Conservation (phyloP, 2,888 invertebrate species). For the Acronicta leporina region DNA sequence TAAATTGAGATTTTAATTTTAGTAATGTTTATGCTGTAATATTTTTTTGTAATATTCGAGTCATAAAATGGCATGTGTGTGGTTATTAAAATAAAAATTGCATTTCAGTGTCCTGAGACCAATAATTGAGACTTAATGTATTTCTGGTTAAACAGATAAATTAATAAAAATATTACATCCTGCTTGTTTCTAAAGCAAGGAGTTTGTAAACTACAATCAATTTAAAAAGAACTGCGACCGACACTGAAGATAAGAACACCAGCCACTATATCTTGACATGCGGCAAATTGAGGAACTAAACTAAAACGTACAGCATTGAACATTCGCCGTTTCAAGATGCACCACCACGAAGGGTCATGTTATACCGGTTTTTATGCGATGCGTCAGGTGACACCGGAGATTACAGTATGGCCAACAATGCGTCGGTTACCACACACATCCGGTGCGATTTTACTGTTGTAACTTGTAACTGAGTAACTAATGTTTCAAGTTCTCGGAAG, state of each 20-base stretch:
- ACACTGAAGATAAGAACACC: neutral
- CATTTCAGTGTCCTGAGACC: too few relatives aligned
- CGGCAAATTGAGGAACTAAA: neutral
- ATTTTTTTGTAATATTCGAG: too few relatives aligned
- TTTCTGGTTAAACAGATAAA: too few relatives aligned
- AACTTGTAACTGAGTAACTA: constrained; percentile 22
- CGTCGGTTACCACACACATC: constrained; percentile 22
- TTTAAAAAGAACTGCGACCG: neutral
- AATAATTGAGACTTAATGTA: too few relatives aligned
- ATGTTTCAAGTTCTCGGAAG: constrained; percentile 28
- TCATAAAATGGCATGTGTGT: too few relatives aligned
- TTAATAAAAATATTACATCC: too few relatives aligned
- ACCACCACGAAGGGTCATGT: neutral
- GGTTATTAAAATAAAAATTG: too few relatives aligned
- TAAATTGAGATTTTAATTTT: too few relatives aligned
- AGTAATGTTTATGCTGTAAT: too few relatives aligned
- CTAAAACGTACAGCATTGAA: neutral
- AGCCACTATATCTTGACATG: neutral
- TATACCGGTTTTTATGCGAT: neutral
- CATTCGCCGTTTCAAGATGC: neutral
- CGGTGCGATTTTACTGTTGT: constrained; percentile 13
- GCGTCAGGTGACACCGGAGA: constrained; percentile 29
- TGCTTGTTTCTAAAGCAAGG: neutral
- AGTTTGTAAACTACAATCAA: neutral
- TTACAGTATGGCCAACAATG: constrained; percentile 22